Evolutionary conservation across 2,113 vertebrate species (phyloP).

Genomic region (Neotragus pygmaeus): DNA sequence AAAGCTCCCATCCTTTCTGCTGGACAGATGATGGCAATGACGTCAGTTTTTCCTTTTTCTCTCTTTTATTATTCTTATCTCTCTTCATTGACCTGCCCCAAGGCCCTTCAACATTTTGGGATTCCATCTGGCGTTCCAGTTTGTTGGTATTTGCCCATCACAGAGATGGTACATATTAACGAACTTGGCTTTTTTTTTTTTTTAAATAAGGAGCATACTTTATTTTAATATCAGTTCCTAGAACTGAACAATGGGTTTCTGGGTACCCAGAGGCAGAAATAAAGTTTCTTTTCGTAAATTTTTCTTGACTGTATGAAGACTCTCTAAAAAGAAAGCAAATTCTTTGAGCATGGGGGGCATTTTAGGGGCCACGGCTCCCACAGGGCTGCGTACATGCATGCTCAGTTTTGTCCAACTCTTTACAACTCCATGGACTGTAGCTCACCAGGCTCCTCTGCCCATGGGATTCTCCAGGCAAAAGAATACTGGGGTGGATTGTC

Average conservation of each 20-base stretch:
- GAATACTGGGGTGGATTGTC: not conserved
- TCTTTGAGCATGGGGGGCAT: not conserved
- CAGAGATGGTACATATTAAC: not conserved
- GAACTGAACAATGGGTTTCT: not conserved
- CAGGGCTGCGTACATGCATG: fast-evolving
- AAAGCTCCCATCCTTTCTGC: not conserved
- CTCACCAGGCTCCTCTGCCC: not conserved
- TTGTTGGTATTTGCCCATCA: not conserved
- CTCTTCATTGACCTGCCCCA: not conserved
- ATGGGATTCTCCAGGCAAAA: not conserved
- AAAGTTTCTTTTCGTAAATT: not conserved
- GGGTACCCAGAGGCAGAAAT: not conserved
- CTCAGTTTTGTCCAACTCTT: not conserved
- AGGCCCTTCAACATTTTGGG: not conserved
- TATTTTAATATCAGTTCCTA: constrained; percentile 6
- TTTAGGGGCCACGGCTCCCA: not conserved
- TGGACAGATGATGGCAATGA: not conserved
- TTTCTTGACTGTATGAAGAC: not conserved
- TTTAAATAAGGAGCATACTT: constrained; percentile 20
- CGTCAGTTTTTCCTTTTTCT: not conserved
- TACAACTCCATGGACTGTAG: not conserved
- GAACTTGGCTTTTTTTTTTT: not conserved
- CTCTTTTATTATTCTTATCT: not conserved
- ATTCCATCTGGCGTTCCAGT: not conserved
- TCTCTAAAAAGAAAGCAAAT: not conserved